A percentile compares a stretch with the other conserved stretches of the same genome.
Conservation (phyloP, 2,888 invertebrate genomes). For the Melanotus villosus region DNA sequence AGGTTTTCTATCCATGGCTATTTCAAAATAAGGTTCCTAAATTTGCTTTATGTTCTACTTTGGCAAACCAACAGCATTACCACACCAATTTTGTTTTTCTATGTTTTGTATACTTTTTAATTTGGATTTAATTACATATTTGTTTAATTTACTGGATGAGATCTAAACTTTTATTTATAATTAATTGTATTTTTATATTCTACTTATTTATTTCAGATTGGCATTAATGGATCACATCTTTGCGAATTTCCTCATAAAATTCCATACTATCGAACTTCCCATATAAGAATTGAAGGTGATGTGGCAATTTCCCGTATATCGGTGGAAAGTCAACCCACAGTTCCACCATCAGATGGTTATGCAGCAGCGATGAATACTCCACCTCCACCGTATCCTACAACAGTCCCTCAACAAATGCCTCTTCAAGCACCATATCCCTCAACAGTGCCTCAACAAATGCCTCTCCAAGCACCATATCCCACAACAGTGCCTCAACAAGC, state of each 20-base stretch:
- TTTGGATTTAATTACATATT: too few relatives aligned
- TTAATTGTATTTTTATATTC: too few relatives aligned
- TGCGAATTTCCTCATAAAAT: constrained; percentile 83
- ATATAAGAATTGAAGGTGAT: constrained; percentile 84
- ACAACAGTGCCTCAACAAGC: neutral
- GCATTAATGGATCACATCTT: constrained; percentile 68
- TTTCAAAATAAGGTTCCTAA: too few relatives aligned
- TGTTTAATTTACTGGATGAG: too few relatives aligned
- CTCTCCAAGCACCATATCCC: neutral
- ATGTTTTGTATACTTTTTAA: too few relatives aligned
- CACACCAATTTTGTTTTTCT: too few relatives aligned
- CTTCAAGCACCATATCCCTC: neutral
- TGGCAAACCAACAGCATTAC: too few relatives aligned
- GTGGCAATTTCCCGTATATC: constrained; percentile 77
- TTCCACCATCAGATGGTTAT: neutral
- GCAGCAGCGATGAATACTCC: neutral
- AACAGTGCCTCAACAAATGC: neutral
- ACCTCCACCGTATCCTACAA: constrained; percentile 9
- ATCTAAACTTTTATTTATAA: too few relatives aligned
- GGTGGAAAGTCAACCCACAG: constrained; percentile 69
- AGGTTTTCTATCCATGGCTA: too few relatives aligned
- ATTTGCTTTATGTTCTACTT: too few relatives aligned
- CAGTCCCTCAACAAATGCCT: neutral
- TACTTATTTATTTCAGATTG: constrained; percentile 30
- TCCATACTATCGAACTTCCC: constrained; percentile 75